Evolutionary conservation across 2,888 invertebrate genomes (phyloP).

Genomic region (Ceraclea dissimilis): DNA sequence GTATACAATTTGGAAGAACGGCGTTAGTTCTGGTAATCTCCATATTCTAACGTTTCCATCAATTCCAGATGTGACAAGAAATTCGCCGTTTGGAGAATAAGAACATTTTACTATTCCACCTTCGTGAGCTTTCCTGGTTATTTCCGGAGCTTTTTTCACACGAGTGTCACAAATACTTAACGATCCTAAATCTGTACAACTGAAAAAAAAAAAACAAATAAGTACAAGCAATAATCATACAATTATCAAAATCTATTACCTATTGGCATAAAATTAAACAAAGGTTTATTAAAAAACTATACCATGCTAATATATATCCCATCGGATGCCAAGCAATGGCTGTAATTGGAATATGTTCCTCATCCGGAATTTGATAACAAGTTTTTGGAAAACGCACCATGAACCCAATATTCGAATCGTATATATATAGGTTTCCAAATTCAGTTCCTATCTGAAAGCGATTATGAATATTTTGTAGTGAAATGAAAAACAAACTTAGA

Average conservation of each 20-base stretch:
- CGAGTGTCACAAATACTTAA: conserved; percentile 9
- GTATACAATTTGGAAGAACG: conserved; percentile 29
- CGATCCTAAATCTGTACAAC: conserved; percentile 14
- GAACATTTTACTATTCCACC: conserved; percentile 27
- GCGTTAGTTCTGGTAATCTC: conserved; percentile 27
- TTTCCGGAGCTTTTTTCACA: background rate
- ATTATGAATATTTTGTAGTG: no score
- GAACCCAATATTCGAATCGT: conserved; percentile 12
- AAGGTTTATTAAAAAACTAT: no score
- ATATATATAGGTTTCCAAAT: conserved; percentile 13
- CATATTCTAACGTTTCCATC: conserved; percentile 27
- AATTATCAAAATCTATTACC: background rate
- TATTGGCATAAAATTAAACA: background rate
- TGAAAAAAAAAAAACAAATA: background rate
- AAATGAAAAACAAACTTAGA: no score
- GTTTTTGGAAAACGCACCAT: conserved; percentile 1
- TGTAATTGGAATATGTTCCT: conserved; percentile 25
- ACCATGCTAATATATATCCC: conserved; percentile 26
- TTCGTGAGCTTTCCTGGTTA: conserved; percentile 19
- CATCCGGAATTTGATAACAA: conserved; percentile 23
- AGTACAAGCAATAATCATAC: background rate
- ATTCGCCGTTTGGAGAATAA: conserved; percentile 28
- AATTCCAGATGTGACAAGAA: conserved; percentile 27
- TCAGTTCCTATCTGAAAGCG: conserved; percentile 19
- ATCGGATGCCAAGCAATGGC: conserved; percentile 27